Conservation (phyloP, 2,113 vertebrate genomes). For the Gila orcuttii region DNA sequence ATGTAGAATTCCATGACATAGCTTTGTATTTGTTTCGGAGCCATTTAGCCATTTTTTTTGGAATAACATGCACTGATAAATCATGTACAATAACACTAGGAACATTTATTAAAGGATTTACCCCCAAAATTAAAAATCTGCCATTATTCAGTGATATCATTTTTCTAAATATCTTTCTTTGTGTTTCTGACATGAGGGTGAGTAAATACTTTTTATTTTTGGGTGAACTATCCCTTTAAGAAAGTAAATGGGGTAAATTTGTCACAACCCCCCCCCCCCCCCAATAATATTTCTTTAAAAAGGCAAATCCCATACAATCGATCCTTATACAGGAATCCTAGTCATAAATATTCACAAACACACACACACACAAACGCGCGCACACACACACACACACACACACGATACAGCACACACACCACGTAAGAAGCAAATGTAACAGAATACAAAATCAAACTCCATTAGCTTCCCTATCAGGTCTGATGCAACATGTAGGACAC, state of each 20-base stretch:
- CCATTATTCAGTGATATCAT: background rate
- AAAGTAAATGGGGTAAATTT: background rate
- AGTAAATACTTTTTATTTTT: background rate
- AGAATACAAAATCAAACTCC: slow-evolving; percentile 32
- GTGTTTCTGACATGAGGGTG: background rate
- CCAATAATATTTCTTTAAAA: background rate
- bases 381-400: background rate
- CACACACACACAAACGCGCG: background rate
- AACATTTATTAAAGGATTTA: background rate
- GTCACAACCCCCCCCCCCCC: too few relatives aligned
- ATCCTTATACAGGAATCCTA: background rate
- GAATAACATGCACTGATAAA: too few relatives aligned
- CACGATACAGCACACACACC: background rate
- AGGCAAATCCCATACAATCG: background rate
- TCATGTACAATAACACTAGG: background rate
- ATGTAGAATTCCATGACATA: too few relatives aligned
- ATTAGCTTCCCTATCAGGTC: slow-evolving; percentile 25
- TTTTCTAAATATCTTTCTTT: background rate
- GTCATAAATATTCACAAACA: background rate
- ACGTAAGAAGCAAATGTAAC: slow-evolving; percentile 9
- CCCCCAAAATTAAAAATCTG: background rate
- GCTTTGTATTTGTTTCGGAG: too few relatives aligned
- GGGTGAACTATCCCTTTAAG: background rate
- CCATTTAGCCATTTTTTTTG: too few relatives aligned
- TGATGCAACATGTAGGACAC: slow-evolving; percentile 26